Conservation (phyloP, 2,888 invertebrate genomes). For the Diaprepes abbreviatus region DNA sequence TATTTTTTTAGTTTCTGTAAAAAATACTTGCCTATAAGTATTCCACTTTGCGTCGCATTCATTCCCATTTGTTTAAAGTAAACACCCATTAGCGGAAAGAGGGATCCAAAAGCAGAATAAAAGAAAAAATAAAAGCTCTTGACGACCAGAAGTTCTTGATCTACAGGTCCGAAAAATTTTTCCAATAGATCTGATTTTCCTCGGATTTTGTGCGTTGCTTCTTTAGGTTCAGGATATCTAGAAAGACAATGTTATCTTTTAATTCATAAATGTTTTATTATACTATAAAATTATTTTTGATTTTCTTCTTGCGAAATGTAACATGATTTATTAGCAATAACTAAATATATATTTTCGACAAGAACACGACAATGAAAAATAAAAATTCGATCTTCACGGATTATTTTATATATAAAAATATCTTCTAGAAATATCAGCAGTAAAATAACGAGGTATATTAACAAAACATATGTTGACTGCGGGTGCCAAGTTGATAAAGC, state of each 20-base stretch:
- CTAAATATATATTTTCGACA: too few species aligned
- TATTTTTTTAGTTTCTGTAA: too few species aligned
- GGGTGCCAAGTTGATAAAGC: too few species aligned
- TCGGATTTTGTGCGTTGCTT: slow-evolving; percentile 90
- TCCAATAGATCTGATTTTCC: slow-evolving; percentile 89
- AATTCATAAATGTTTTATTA: too few species aligned
- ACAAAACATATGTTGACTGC: too few species aligned
- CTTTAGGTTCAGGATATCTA: slow-evolving; percentile 88
- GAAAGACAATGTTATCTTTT: too few species aligned
- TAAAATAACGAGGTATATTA: too few species aligned
- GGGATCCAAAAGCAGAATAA: slow-evolving; percentile 97
- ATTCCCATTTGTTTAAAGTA: slow-evolving; percentile 99
- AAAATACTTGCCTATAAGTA: slow-evolving; percentile 90
- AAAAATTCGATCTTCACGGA: neutral
- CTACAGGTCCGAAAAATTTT: slow-evolving; percentile 85
- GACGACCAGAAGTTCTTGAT: slow-evolving; percentile 92
- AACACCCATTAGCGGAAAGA: slow-evolving; percentile 98
- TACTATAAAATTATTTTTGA: neutral
- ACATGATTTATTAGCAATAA: too few species aligned
- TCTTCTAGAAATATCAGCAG: too few species aligned
- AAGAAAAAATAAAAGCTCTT: slow-evolving; percentile 99
- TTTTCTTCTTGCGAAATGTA: too few species aligned
- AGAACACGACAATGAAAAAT: too few species aligned
- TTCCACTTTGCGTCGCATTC: slow-evolving; percentile 96
- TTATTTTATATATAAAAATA: neutral